Evolutionary conservation across 1,140 invertebrate species (phyloP), one percentile per base, ranked within the genome.

Genomic region (Drusus annulatus): DNA sequence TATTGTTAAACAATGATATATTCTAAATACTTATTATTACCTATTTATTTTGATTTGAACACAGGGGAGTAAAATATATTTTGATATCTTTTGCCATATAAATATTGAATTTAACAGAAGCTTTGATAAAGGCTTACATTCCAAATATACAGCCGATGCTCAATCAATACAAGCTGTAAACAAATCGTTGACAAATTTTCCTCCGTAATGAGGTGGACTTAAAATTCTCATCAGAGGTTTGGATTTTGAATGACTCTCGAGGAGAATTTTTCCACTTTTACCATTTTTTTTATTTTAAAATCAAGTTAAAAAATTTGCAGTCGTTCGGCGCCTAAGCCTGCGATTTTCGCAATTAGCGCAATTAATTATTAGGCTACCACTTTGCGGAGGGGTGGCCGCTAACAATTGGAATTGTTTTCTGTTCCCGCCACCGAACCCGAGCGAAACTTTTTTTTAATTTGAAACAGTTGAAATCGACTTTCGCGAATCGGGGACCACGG

Each of bases 291-390:
- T 16, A 19, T 68, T 68, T 68, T 36, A 17, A 68, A 68, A 71
- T 71, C 68, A 52, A 54, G 17, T 65, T 52, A 45, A n/a, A 71
- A 71, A 69, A 71, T 52, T 16, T 71, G 51, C 68, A 54, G 50
- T n/a, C 36, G 50, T 71, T 51, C 36, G 21, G 50, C 36, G 17
- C 15, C 4, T 50, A 51, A 71, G 51, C 68, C 15, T 15, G 50
- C 68, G 54, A 71, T 71, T 71, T 54, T 51, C 68, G 52, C 68
- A 71, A 71, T 71, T 71, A 71, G 68, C n/a, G 50, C 68, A 71
- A 71, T 71, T 71, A 71, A 52, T 71, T 71, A 71, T 71, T 23
- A 25, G 50, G 13, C 68, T 51, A 50, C 68, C 68, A 71, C 50
- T 54, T 54, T 51, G 65, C 31, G 36, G 23, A 13, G 60, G 60